Evolutionary conservation across 2,113 vertebrate genomes (phyloP), one percentile per base, ranked within the genome.

Genomic region (Erythrocebus patas): DNA sequence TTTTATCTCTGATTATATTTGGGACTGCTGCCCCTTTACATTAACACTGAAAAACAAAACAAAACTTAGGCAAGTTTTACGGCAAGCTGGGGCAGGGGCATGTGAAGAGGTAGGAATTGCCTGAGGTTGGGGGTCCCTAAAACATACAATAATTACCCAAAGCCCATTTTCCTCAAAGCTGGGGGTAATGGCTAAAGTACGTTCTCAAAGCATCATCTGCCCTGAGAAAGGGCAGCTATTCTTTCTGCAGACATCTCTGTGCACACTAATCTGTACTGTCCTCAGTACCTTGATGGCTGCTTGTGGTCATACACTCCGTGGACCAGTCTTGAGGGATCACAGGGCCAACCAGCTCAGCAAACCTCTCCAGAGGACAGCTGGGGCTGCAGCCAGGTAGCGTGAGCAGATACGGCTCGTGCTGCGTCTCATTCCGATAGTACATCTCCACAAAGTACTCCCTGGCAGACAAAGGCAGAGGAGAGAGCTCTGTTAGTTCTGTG

Each of bases 381-480:
- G 96, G 97, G 45, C 98, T 95, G 93, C 99, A 99, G 89, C 99
- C 99, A 2, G 99, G 99, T 97, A 99, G 97, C 0, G 95, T 98
- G 94, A 99, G 99, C 16, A 98, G 97, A 81, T 99, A 98, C 3
- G 99, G 99, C 73, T 99, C 98, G 1, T 22, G 97, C n/a, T 72
- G 89, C 0, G 99, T 98, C 81, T 99, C 98, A 0, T 99, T 99
- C 94, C 98, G 98, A 96, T 99, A 99, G 94, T 98, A 97, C 98
- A 99, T 99, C 97, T 99, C 99, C 85, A 99, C 55, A 16, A 98
- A 99, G 32, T 99, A 99, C 55, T 64, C 20, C 78, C 99, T 99
- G 98, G 81, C 87, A 82, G 89, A 4, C 70, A 91, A 35, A 61
- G 30, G 92, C 72, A 68, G 72, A 94, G 82, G 91, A 95, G 16